Evolutionary conservation across 2,888 invertebrate species (phyloP), one percentile per base, ranked within the genome.

Genomic region (Tetheella fluctuosa): DNA sequence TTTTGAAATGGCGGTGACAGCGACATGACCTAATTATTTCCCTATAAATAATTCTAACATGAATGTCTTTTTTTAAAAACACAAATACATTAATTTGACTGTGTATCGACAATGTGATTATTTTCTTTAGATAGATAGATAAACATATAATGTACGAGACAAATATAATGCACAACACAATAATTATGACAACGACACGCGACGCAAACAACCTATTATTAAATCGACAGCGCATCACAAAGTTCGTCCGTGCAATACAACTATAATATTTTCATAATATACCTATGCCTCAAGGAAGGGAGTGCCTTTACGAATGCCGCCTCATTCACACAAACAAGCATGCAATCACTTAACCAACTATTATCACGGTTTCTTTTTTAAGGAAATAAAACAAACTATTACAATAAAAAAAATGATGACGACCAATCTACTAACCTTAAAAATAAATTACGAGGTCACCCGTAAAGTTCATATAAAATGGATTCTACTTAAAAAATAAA

Each of bases 311-410:
- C 89, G 90, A 88, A 88, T 79, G 89, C 89, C 90, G 83, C 79
- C 79, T 77, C 86, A 78, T 81, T 78, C 88, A 85, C 85, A 76
- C 88, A 81, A 48, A 82, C 86, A 83, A 69, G 77, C 89, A 85
- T 74, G 81, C 87, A 79, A 80, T 78, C 82, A 88, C 91, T 90
- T 93, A 91, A 84, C 83, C 80, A 90, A 87, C 93, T 93, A 93
- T 89, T 93, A 93, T 93, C 93, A 93, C 93, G 89, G 91, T 91
- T 91, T 86, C 73, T 79, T 86, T 86, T 74, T 81, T 89, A 84
- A 85, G 83, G 85, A 87, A 86, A 89, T 87, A 83, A 82, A 87
- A 85, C 77, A 83, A 83, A 86, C 85, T 83, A 89, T 83, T 82
- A 89, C 81, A 85, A 83, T 71, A 76, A 83, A 83, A 83, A 83